phyloP scores from a whole-genome alignment of 23 tunicate species.

The Trididemnum miniatum region DNA sequence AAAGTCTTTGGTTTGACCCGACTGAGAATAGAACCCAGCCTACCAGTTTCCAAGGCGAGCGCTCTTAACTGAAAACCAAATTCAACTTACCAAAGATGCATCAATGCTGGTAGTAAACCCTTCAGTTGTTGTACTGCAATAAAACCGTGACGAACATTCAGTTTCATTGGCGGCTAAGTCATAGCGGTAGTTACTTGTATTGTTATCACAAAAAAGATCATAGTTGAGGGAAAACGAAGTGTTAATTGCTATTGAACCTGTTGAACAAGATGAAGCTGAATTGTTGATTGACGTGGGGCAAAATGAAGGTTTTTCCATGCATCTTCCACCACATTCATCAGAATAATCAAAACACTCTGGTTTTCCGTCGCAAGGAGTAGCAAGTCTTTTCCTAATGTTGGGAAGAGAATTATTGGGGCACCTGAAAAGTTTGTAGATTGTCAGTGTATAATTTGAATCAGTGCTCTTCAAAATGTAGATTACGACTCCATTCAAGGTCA shows the following conservation, averaged over 20 bases:
- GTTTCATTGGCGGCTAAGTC: conserved; percentile 29
- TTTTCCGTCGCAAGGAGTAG: conserved; percentile 53
- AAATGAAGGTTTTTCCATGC: background rate
- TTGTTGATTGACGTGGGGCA: background rate
- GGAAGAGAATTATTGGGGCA: background rate
- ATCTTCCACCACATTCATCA: conserved; percentile 58
- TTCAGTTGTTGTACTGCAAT: conserved; percentile 18
- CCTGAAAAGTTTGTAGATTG: too few relatives aligned
- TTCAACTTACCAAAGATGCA: background rate
- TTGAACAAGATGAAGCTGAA: background rate
- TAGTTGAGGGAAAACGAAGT: too few relatives aligned
- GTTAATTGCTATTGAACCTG: background rate
- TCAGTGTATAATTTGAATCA: too few relatives aligned
- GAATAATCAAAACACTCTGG: conserved; percentile 60
- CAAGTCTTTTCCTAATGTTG: conserved; percentile 27
- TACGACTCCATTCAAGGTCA: too few relatives aligned
- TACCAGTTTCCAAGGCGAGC: too few relatives aligned
- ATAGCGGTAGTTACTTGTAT: background rate
- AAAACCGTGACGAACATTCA: conserved; percentile 37
- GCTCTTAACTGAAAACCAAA: background rate
- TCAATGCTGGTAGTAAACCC: background rate
- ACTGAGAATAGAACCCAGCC: too few relatives aligned
- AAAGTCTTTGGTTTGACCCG: too few relatives aligned
- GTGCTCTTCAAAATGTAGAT: too few relatives aligned
- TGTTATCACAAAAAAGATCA: background rate